Percentiles rank a stretch among this genome's conserved stretches.
Evolutionary conservation across 2,797 vertebrate genomes (phyloP).

Genomic region (Jordanella pulchra): DNA sequence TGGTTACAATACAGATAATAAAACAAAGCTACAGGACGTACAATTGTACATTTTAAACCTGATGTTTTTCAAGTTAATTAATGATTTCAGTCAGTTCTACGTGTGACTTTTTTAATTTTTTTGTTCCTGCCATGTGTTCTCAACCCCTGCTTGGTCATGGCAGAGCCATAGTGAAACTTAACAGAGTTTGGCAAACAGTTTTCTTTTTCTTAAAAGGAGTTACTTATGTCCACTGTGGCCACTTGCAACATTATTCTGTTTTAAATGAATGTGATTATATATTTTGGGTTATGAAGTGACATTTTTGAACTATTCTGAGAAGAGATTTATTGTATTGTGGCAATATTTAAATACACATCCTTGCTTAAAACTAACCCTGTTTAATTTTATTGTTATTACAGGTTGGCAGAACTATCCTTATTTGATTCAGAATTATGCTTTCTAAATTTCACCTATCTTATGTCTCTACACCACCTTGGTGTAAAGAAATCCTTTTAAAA

Average conservation of each 20-base stretch:
- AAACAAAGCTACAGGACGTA: background rate
- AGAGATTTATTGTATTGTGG: background rate
- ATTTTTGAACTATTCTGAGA: background rate
- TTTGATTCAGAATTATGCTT: background rate
- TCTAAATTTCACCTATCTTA: background rate
- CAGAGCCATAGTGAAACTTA: background rate
- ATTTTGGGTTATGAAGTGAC: background rate
- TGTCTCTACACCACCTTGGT: background rate
- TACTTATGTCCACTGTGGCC: background rate
- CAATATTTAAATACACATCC: too few relatives aligned
- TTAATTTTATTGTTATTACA: background rate
- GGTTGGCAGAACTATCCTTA: background rate
- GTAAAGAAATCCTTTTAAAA: too few relatives aligned
- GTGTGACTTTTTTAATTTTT: background rate
- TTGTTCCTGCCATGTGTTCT: too few relatives aligned
- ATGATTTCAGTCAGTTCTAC: background rate
- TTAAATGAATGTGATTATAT: background rate
- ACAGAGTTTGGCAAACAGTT: background rate
- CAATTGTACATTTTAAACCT: background rate
- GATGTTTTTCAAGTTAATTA: background rate
- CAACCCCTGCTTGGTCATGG: too few relatives aligned
- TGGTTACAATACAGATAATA: background rate
- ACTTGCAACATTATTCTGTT: background rate
- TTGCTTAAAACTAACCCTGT: background rate
- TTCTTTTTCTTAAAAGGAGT: background rate